phyloP scores from a whole-genome alignment of 1,140 invertebrate species.

The Polypedilum vanderplanki region DNA sequence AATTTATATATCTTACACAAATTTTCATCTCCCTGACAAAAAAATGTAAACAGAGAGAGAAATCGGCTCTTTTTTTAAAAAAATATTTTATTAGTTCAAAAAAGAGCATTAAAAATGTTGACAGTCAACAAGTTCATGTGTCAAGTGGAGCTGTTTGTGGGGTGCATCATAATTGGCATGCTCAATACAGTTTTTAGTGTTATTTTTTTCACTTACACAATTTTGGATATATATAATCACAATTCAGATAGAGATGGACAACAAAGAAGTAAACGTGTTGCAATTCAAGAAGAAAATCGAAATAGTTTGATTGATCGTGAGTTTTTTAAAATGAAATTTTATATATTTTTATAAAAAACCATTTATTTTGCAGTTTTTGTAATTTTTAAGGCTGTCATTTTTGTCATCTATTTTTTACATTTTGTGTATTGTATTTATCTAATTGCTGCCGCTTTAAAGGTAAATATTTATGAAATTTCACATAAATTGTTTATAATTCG shows the following conservation, averaged over 20 bases:
- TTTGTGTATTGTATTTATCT: not conserved
- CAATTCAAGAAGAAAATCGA: not conserved
- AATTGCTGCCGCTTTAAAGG: not conserved
- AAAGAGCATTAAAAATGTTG: not conserved
- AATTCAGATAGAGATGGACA: not conserved
- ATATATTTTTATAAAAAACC: not conserved
- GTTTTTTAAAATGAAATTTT: not conserved
- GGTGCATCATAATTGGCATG: not conserved
- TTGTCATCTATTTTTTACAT: not conserved
- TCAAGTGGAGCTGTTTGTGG: not conserved
- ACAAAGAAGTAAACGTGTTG: too few species aligned
- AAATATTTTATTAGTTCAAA: not conserved
- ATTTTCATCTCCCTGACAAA: not conserved
- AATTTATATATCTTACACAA: not conserved
- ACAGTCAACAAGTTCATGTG: constrained; percentile 12
- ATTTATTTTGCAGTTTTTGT: not conserved
- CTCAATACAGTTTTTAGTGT: not conserved
- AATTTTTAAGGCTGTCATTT: not conserved
- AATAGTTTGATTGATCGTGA: not conserved
- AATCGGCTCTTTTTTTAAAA: not conserved
- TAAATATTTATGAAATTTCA: not conserved
- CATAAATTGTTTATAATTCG: too few species aligned
- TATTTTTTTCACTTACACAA: not conserved
- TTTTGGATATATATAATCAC: not conserved
- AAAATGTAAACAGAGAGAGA: not conserved